phyloP scores from a whole-genome alignment of 2,113 vertebrate species.

The Ictalurus punctatus region DNA sequence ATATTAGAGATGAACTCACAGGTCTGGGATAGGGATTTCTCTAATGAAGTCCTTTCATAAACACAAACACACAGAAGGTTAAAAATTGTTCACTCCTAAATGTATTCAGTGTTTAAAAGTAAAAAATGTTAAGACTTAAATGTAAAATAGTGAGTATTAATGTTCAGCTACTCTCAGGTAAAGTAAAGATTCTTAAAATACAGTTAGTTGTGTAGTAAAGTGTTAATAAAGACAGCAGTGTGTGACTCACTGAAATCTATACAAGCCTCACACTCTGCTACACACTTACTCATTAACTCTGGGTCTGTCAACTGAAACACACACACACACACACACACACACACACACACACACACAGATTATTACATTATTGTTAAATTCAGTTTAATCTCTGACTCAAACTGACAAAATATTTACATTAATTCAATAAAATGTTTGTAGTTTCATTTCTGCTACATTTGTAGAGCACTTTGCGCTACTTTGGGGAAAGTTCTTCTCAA shows the following conservation, averaged over 20 bases:
- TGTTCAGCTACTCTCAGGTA: too few relatives aligned
- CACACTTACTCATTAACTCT: slow-evolving; percentile 78
- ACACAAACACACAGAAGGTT: background rate
- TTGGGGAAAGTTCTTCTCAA: too few relatives aligned
- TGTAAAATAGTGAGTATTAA: too few relatives aligned
- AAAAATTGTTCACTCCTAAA: background rate
- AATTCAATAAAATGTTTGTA: background rate
- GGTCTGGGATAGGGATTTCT: slow-evolving; percentile 91
- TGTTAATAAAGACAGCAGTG: background rate
- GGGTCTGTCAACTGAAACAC: slow-evolving; percentile 79
- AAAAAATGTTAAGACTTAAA: background rate
- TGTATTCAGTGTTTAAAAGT: background rate
- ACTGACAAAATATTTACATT: background rate
- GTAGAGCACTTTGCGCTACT: background rate
- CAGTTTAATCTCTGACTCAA: background rate
- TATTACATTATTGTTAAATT: background rate
- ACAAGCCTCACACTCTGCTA: slow-evolving; percentile 89
- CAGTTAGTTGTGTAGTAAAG: too few relatives aligned
- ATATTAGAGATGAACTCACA: slow-evolving; percentile 74
- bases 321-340: slow-evolving; percentile 18
- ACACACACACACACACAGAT: background rate
- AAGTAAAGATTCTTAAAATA: too few relatives aligned
- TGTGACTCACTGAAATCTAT: slow-evolving; percentile 82
- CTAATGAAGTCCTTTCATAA: slow-evolving; percentile 84
- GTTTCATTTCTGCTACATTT: background rate